Evolutionary conservation across 2,888 invertebrate species (phyloP).

Genomic region (Agonopterix subpropinquella): DNA sequence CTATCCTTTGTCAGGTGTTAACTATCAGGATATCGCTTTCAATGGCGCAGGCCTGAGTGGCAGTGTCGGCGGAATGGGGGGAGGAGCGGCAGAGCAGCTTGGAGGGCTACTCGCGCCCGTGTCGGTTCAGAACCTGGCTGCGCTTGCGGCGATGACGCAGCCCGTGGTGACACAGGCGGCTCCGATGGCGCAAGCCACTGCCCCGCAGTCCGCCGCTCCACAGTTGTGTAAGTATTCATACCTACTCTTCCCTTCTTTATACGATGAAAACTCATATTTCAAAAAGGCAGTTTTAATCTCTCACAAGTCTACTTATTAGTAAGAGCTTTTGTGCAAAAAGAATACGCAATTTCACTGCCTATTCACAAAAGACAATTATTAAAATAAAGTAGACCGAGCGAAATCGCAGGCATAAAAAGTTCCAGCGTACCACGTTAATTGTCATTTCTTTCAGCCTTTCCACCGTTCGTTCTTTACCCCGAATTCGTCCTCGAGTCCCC

Average conservation of each 20-base stretch:
- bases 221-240: constrained; percentile 57
- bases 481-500: constrained; percentile 27
- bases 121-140: constrained; percentile 94
- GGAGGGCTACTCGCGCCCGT: constrained; percentile 89
- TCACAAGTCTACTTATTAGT: not conserved
- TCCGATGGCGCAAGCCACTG: constrained; percentile 60
- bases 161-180: constrained; percentile 72
- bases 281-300: no score
- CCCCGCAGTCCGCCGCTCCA: constrained; percentile 48
- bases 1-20: constrained; percentile 45
- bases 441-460: constrained; percentile 33
- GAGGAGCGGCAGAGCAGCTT: constrained; percentile 89
- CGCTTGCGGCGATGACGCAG: constrained; percentile 88
- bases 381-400: no score
- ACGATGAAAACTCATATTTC: no score
- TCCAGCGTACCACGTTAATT: constrained; percentile 23
- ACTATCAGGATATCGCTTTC: constrained; percentile 73
- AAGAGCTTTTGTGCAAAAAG: not conserved
- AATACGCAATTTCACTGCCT: not conserved
- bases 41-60: constrained; percentile 70
- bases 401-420: not conserved
- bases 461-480: constrained; percentile 24
- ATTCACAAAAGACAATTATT: not conserved
- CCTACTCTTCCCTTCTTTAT: not conserved
- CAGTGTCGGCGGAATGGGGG: constrained; percentile 70